phyloP scores from a whole-genome alignment of 1,140 invertebrate genomes.

The Limonius californicus region DNA sequence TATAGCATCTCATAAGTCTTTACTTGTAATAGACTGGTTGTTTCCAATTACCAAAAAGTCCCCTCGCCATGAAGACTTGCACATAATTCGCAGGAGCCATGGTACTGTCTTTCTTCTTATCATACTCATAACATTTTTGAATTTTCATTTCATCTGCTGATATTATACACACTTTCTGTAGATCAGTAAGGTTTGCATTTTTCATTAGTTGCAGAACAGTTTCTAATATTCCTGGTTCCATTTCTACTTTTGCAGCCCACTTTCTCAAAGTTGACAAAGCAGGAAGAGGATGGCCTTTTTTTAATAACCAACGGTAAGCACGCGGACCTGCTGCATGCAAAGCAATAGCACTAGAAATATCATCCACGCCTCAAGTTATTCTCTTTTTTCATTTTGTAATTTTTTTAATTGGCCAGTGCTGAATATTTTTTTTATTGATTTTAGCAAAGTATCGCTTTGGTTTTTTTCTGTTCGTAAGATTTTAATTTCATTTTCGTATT shows the following conservation, averaged over 20 bases:
- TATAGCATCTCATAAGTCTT: not conserved
- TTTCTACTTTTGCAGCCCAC: not conserved
- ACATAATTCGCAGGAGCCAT: not conserved
- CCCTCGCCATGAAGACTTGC: not conserved
- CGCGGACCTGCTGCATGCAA: conserved; percentile 14
- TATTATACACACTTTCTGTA: not conserved
- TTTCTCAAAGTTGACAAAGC: no score
- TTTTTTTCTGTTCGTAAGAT: no score
- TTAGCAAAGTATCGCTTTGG: no score
- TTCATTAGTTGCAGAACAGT: not conserved
- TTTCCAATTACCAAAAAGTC: no score
- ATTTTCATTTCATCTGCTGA: no score
- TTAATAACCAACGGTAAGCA: conserved; percentile 18
- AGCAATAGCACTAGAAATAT: conserved; percentile 14
- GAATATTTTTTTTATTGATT: no score
- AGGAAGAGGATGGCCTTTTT: conserved; percentile 16
- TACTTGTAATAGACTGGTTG: no score
- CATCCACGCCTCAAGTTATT: no score
- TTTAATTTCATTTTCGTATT: no score
- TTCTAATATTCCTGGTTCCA: not conserved
- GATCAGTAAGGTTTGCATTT: not conserved
- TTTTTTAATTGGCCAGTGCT: no score
- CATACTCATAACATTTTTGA: no score
- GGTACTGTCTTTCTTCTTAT: not conserved
- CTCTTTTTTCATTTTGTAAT: no score